Evolutionary conservation across 2,888 invertebrate genomes (phyloP).

Genomic region (Ormyrus labotus): DNA sequence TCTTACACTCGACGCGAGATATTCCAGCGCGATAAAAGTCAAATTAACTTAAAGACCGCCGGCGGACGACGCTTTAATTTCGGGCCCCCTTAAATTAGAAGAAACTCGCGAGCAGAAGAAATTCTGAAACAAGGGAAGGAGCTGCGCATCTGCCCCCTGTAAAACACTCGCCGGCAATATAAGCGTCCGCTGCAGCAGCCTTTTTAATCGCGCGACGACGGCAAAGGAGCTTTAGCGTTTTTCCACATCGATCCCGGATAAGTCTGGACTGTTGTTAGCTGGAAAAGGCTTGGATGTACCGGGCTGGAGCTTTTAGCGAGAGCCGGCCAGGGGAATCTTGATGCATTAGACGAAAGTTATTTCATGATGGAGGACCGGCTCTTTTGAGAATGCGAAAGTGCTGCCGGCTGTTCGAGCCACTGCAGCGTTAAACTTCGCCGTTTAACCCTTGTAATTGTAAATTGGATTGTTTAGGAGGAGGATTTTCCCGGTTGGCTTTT

Average conservation of each 20-base stretch:
- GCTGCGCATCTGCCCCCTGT: slow-evolving; percentile 3
- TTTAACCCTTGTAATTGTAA: too few relatives aligned
- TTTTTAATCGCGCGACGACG: slow-evolving; percentile 38
- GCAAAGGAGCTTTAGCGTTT: not conserved
- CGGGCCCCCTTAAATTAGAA: slow-evolving; percentile 29
- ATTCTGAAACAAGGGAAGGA: slow-evolving; percentile 2
- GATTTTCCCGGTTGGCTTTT: too few relatives aligned
- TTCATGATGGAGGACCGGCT: too few relatives aligned
- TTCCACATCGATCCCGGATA: slow-evolving; percentile 1
- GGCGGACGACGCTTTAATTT: not conserved
- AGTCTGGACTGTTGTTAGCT: not conserved
- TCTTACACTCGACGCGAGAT: not conserved
- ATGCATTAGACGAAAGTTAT: not conserved
- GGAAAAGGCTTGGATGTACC: not conserved
- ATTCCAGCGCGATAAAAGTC: slow-evolving; percentile 37
- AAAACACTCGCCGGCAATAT: slow-evolving; percentile 32
- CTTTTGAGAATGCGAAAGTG: too few relatives aligned
- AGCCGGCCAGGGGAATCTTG: not conserved
- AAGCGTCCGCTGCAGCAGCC: slow-evolving; percentile 2
- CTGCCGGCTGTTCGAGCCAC: too few relatives aligned
- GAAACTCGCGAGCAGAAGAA: not conserved
- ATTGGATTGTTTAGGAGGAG: too few relatives aligned
- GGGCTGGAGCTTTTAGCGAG: too few relatives aligned
- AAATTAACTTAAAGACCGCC: slow-evolving; percentile 32
- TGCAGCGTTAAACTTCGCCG: too few relatives aligned